Evolutionary conservation across 2,797 vertebrate species (phyloP), one percentile per base, ranked within the genome.

Genomic region (Smutsia gigantea): DNA sequence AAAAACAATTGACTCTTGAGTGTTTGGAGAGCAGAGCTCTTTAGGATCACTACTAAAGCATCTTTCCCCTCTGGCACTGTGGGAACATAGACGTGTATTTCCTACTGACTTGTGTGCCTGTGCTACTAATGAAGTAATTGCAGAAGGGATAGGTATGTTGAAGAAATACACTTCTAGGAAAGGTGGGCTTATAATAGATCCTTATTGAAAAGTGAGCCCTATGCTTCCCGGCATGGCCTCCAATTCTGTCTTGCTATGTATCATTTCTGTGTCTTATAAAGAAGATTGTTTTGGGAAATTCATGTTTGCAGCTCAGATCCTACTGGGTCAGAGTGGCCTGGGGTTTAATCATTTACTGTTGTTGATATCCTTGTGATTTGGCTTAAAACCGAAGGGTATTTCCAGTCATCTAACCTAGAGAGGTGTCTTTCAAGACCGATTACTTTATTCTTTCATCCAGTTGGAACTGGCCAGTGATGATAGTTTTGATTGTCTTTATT

Each of bases 401-500:
- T 97, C 55, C 87, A 71, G 97, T 95, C 93, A 75, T 94, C 87
- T 93, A 86, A 92, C 77, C 94, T 88, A 77, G 61, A 97, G 78
- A 79, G 94, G 86, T 93, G 89, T 97, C 69, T 94, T 96, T 25
- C 95, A 96, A 66, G 87, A 83, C 12, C 83, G 69, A 59, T 96
- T 97, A 97, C 83, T 96, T 97, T 39, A 37, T 92, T 97, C 96
- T 89, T 27, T 97, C 15, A 94, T 97, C 97, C 94, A 85, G 93
- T 97, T 85, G 94, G 92, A 95, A 79, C 68, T 98, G 91, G 95
- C 96, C 95, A 4, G 72, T 97, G 92, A 96, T 97, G 69, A 95
- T 95, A 97, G 90, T 95, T 95, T 93, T 98, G 98, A 98, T 98
- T 97, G 96, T 97, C 87, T 96, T 0, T 97, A 97, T 98, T 98